Evolutionary conservation across 1,140 invertebrate species (phyloP).

Genomic region (Drosophila erecta): DNA sequence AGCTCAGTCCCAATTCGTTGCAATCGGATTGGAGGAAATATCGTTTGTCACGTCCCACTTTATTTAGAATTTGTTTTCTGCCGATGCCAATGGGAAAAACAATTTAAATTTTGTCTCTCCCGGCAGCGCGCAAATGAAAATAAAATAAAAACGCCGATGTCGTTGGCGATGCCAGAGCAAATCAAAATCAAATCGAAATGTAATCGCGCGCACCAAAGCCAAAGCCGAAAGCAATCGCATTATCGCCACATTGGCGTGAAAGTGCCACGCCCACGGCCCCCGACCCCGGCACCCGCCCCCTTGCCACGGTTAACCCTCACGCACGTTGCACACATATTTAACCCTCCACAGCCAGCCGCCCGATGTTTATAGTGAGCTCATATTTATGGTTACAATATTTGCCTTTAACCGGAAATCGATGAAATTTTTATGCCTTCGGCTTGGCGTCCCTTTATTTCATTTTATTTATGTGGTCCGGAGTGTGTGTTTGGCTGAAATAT

Average conservation of each 20-base stretch:
- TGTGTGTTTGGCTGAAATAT: slow-evolving; percentile 55
- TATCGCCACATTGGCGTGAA: slow-evolving; percentile 81
- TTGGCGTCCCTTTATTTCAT: slow-evolving; percentile 55
- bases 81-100: slow-evolving; percentile 73
- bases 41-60: slow-evolving; percentile 57
- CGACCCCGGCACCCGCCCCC: background rate
- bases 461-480: slow-evolving; percentile 60
- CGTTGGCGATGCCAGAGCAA: slow-evolving; percentile 60
- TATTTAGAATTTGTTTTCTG: slow-evolving; percentile 67
- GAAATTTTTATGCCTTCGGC: slow-evolving; percentile 77
- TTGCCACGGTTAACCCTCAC: slow-evolving; percentile 31
- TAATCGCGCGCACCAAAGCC: slow-evolving; percentile 77
- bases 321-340: slow-evolving; percentile 31
- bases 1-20: slow-evolving; percentile 48
- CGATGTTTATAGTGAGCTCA: slow-evolving; percentile 79
- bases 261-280: slow-evolving; percentile 55
- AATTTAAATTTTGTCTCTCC: slow-evolving; percentile 80
- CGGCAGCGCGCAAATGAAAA: slow-evolving; percentile 45
- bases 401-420: slow-evolving; percentile 82
- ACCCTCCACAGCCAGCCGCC: background rate
- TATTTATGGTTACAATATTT: slow-evolving; percentile 83
- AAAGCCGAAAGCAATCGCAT: slow-evolving; percentile 81
- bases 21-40: slow-evolving; percentile 34
- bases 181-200: slow-evolving; percentile 82
- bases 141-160: slow-evolving; percentile 54